A percentile compares a stretch with the other conserved stretches of the same genome.
These are phyloP conservation scores for Perca schrenkii DNA, from an alignment of 2,113 vertebrate genomes.

Conservation along the genomic window DNA sequence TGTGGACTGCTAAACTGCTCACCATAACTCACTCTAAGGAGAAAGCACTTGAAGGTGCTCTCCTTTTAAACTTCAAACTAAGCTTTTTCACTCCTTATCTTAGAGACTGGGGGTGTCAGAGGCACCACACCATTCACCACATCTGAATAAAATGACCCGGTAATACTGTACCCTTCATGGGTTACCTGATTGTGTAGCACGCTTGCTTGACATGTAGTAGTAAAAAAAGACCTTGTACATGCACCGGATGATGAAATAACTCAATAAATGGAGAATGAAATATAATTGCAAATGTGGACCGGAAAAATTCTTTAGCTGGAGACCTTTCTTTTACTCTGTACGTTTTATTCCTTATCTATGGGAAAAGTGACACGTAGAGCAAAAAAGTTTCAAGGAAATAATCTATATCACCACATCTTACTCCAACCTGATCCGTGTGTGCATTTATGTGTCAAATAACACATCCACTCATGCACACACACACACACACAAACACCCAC, in stretches of 20 bases:
- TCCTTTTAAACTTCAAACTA: neutral
- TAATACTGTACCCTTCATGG: neutral
- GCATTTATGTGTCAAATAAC: conserved; percentile 18
- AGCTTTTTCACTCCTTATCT: neutral
- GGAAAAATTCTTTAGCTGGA: neutral
- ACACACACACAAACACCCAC: neutral
- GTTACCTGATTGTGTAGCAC: neutral
- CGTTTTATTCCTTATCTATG: neutral
- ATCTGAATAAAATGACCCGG: conserved; percentile 6
- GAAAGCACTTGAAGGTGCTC: neutral
- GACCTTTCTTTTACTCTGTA: neutral
- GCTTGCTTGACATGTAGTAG: too few relatives aligned
- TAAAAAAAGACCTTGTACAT: conserved; percentile 1
- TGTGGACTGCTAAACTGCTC: neutral
- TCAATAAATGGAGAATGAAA: neutral
- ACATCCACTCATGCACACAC: conserved; percentile 7
- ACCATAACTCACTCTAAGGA: neutral
- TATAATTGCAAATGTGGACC: neutral
- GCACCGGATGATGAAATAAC: neutral
- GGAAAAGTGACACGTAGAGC: neutral
- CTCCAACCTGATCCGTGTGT: neutral
- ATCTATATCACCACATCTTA: neutral
- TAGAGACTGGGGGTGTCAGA: neutral
- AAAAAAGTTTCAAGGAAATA: conserved; percentile 27
- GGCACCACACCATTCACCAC: neutral